A percentile compares a stretch with the other conserved stretches of the same genome.
Evolutionary conservation across 2,113 vertebrate genomes (phyloP).

Genomic region (Centropus unirufus): DNA sequence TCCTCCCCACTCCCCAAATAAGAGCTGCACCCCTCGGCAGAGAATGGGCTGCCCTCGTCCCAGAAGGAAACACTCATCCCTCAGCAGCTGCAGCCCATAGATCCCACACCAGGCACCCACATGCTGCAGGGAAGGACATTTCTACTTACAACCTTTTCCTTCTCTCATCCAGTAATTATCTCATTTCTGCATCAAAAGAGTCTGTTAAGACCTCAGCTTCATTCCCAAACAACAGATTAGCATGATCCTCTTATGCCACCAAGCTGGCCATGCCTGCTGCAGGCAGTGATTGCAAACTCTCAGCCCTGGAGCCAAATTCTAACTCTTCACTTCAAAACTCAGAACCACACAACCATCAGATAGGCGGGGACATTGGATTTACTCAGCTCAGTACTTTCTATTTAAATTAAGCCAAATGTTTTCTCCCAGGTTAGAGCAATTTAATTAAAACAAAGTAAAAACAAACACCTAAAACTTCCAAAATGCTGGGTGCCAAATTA

Average conservation of each 20-base stretch:
- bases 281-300: background rate
- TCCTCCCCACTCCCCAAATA: background rate
- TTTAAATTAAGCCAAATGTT: slow-evolving; percentile 37
- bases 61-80: background rate
- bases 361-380: background rate
- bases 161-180: background rate
- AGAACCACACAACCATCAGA: background rate
- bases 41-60: background rate
- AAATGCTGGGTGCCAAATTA: background rate
- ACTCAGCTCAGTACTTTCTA: background rate
- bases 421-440: slow-evolving; percentile 39
- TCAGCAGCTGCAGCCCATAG: background rate
- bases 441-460: slow-evolving; percentile 62
- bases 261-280: background rate
- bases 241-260: accelerated
- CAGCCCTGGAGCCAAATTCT: slow-evolving; percentile 4
- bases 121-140: background rate
- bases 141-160: background rate
- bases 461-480: slow-evolving; percentile 21
- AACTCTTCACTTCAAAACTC: background rate
- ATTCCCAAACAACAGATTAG: slow-evolving; percentile 2
- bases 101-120: background rate
- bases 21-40: background rate
- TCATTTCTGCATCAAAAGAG: background rate
- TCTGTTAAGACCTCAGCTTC: background rate